Percentiles rank a stretch among this genome's conserved stretches.
These are phyloP conservation scores for Hipparchia semele DNA, from an alignment of 2,888 invertebrate genomes.

Conservation along the genomic window DNA sequence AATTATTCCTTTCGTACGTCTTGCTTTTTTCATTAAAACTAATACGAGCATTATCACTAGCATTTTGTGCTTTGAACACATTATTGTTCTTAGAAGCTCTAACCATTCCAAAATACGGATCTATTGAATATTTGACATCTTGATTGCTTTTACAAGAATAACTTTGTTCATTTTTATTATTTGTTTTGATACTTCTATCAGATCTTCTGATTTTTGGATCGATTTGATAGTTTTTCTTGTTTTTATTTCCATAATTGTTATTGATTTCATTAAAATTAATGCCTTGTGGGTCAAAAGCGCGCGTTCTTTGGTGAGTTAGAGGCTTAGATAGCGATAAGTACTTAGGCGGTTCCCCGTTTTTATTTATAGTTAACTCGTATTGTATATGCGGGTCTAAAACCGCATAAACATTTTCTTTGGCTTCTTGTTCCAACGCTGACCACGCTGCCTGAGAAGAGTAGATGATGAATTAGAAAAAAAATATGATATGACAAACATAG, in stretches of 20 bases:
- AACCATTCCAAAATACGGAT: conserved; percentile 65
- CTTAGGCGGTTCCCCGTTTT: conserved; percentile 79
- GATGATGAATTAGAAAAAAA: neutral
- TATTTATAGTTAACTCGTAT: conserved; percentile 81
- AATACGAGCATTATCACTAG: conserved; percentile 52
- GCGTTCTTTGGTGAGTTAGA: conserved; percentile 78
- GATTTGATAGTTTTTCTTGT: conserved; percentile 63
- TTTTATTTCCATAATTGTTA: conserved; percentile 58
- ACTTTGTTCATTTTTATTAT: conserved; percentile 50
- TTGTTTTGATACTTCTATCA: conserved; percentile 58
- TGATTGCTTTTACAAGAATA: conserved; percentile 66
- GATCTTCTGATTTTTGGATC: conserved; percentile 64
- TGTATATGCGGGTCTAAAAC: conserved; percentile 81
- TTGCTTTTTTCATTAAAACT: conserved; percentile 54
- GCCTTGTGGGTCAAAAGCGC: conserved; percentile 68
- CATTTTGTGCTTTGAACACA: conserved; percentile 46
- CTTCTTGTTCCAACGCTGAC: conserved; percentile 78
- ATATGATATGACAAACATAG: neutral
- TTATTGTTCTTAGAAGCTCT: conserved; percentile 49
- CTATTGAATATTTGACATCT: conserved; percentile 71
- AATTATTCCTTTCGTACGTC: conserved; percentile 66
- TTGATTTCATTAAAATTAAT: conserved; percentile 63
- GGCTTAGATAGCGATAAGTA: conserved; percentile 80
- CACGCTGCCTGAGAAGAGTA: conserved; percentile 68
- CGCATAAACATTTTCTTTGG: conserved; percentile 83